Percentiles rank a stretch among this genome's conserved stretches.
These are phyloP conservation scores for Beris morrisii DNA, from an alignment of 2,888 invertebrate genomes.

Conservation along the genomic window DNA sequence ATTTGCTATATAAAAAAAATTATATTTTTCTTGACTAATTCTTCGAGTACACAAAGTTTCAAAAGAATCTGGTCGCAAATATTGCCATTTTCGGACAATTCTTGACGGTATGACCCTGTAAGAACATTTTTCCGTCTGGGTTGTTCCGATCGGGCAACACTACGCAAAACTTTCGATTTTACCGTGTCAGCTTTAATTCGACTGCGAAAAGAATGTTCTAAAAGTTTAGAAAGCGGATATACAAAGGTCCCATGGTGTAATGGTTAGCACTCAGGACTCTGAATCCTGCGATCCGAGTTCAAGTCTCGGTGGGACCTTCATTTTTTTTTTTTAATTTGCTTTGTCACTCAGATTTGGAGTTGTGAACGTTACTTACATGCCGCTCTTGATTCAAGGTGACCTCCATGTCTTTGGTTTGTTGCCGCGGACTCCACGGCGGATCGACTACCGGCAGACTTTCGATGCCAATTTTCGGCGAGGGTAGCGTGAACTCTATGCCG, in stretches of 20 bases:
- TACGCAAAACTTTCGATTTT: too few relatives aligned
- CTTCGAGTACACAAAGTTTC: too few relatives aligned
- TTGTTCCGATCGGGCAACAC: too few relatives aligned
- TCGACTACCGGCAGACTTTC: slow-evolving; percentile 93
- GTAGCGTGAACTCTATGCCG: slow-evolving; percentile 97
- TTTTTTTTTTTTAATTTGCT: slow-evolving; percentile 19
- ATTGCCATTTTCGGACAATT: too few relatives aligned
- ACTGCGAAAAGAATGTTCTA: background rate
- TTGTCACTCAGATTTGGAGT: too few relatives aligned
- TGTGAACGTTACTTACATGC: slow-evolving; percentile 66
- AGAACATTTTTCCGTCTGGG: too few relatives aligned
- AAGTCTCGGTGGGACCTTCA: slow-evolving; percentile 57
- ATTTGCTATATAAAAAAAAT: too few relatives aligned
- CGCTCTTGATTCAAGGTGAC: slow-evolving; percentile 97
- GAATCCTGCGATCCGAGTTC: slow-evolving; percentile 59
- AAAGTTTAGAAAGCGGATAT: background rate
- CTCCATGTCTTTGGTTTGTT: slow-evolving; percentile 98
- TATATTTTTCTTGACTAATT: too few relatives aligned
- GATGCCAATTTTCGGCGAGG: slow-evolving; percentile 97
- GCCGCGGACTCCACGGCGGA: slow-evolving; percentile 98
- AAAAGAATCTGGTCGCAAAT: too few relatives aligned
- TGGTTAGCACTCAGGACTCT: slow-evolving; percentile 62
- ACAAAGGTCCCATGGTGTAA: slow-evolving; percentile 60
- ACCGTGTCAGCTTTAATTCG: too few relatives aligned
- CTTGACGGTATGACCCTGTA: too few relatives aligned